These are phyloP conservation scores for Melanotaenia boesemani DNA, from an alignment of 2,797 vertebrate genomes.

Conservation along the genomic window DNA sequence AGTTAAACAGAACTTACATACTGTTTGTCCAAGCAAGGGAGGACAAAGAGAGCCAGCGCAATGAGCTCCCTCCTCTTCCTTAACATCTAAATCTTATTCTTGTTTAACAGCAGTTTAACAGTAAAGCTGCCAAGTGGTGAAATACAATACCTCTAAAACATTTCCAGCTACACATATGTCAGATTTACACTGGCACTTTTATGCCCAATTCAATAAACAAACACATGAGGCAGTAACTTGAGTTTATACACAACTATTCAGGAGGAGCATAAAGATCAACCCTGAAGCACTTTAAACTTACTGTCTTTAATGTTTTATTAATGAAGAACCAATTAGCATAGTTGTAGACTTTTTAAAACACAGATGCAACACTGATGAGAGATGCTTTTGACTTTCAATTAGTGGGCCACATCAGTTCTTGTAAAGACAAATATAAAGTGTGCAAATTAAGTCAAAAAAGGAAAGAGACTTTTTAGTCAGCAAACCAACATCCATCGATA, in stretches of 20 bases:
- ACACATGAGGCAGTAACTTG: not conserved
- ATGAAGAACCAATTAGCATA: constrained; percentile 11
- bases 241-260: constrained; percentile 11
- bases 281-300: constrained; percentile 6
- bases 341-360: not conserved
- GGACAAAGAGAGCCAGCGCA: constrained; percentile 8
- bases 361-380: not conserved
- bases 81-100: not conserved
- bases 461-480: not conserved
- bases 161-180: not conserved
- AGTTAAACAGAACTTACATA: constrained; percentile 5
- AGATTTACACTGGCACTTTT: not conserved
- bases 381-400: no score
- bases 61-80: not conserved
- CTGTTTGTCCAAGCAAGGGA: not conserved
- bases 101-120: constrained; percentile 28
- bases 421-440: not conserved
- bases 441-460: not conserved
- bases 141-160: constrained; percentile 16
- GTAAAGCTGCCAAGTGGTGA: constrained; percentile 5
- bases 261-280: not conserved
- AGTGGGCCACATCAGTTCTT: not conserved
- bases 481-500: no score
- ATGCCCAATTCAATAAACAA: not conserved
- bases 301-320: not conserved